Base-by-base conservation (phyloP, 2,797 vertebrate species). In the Crossoptilon crossoptilon region DNA sequence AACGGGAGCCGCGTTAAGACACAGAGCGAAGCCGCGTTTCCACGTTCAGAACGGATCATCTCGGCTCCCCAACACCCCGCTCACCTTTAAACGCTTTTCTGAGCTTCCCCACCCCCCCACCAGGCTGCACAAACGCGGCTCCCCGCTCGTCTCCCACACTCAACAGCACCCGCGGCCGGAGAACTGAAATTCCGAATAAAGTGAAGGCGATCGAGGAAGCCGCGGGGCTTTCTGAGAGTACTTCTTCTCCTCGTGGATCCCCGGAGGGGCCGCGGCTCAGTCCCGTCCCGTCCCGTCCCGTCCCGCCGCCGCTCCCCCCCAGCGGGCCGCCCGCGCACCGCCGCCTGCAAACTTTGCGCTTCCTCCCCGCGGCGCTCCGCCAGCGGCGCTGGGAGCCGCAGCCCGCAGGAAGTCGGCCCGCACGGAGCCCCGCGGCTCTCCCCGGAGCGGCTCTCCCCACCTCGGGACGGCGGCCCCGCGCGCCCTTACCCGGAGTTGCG, bases 371-470 rank as follows among this genome's bases (percentile, higher is more conserved):
- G 15, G 23, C 48, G 48, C 48, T 26, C 48, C 48, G 12, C 23
- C 51, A 18, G 35, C 55, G 35, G 68, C 68, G 23, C 84, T 19
- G n/a, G 51, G 49, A 67, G 60, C 46, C 53, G 4, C 62, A 87
- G 72, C 62, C 56, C 18, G 58, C 82, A 68, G 93, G 88, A 96
- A 95, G 87, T 21, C 81, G 89, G 76, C 66, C 76, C n/a, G 29
- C 29, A 76, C 29, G 33, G 76, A 21, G 37, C 21, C 24, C 44
- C 39, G 14, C 9, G 35, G 56, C 51, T 53, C 51, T 55, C 14
- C 48, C 51, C 58, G 9, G 26, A 35, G 23, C 17, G 37, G 9
- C n/a, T 55, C 58, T 33, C 22, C 49, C 17, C 27, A 24, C 70
- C 33, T 29, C 48, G 37, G 88, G 86, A 66, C 78, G 29, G 49